Percentiles rank a stretch among this genome's conserved stretches.
phyloP scores from a whole-genome alignment of 2,797 vertebrate genomes.

The Megalops cyprinoides region DNA sequence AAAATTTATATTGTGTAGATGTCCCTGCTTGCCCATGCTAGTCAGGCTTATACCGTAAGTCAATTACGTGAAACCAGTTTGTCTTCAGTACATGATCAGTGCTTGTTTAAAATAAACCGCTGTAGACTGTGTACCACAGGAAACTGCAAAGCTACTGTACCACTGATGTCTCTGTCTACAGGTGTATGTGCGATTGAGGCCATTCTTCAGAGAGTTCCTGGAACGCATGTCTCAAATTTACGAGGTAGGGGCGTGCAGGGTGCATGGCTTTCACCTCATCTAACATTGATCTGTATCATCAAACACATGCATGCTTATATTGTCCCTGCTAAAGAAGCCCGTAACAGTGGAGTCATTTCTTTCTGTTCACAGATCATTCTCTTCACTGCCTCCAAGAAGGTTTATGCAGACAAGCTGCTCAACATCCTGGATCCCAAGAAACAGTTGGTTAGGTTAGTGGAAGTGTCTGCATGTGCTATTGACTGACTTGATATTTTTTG shows the following conservation, averaged over 20 bases:
- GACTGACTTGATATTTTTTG: too few relatives aligned
- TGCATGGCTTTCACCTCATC: not conserved
- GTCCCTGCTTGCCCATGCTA: too few relatives aligned
- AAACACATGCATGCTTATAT: not conserved
- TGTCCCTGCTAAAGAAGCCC: too few relatives aligned
- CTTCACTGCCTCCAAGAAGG: slow-evolving; percentile 99
- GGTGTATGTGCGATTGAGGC: slow-evolving; percentile 96
- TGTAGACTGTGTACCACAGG: not conserved
- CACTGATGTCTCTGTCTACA: too few relatives aligned
- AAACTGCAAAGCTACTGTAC: too few relatives aligned
- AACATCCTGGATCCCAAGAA: slow-evolving; percentile 99
- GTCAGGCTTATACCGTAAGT: too few relatives aligned
- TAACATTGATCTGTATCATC: not conserved
- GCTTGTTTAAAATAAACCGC: not conserved
- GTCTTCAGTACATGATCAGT: not conserved
- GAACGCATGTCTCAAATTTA: slow-evolving; percentile 99
- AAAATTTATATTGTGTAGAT: not conserved
- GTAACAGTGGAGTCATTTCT: not conserved
- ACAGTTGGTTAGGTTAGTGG: slow-evolving; percentile 90
- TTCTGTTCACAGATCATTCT: slow-evolving; percentile 86
- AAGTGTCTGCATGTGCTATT: too few relatives aligned
- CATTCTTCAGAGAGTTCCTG: slow-evolving; percentile 97
- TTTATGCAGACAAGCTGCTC: slow-evolving; percentile 98
- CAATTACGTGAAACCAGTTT: too few relatives aligned
- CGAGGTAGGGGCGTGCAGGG: slow-evolving; percentile 79